These are phyloP conservation scores for Drosophila ohnishii DNA, from an alignment of 1,140 invertebrate species.

Conservation along the genomic window DNA sequence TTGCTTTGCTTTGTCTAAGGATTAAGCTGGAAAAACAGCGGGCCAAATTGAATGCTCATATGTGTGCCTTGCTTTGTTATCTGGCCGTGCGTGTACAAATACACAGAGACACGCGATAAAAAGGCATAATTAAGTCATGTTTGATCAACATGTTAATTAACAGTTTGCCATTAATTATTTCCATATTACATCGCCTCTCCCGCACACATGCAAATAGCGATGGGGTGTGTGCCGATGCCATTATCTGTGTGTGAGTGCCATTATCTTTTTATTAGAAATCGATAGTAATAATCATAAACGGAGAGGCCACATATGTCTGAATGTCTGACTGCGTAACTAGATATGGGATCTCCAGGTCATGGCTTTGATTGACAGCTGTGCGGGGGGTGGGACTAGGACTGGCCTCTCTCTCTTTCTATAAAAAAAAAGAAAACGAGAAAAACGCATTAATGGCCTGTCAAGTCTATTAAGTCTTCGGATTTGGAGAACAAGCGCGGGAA, in stretches of 20 bases:
- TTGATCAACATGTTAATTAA: slow-evolving; percentile 81
- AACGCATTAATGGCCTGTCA: slow-evolving; percentile 43
- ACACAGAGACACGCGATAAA: slow-evolving; percentile 60
- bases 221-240: slow-evolving; percentile 11
- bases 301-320: slow-evolving; percentile 24
- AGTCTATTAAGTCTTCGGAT: slow-evolving; percentile 37
- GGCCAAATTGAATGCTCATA: slow-evolving; percentile 62
- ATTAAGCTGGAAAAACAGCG: slow-evolving; percentile 71
- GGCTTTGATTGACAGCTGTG: slow-evolving; percentile 72
- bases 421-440: background rate
- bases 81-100: slow-evolving; percentile 29
- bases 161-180: slow-evolving; percentile 79
- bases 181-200: slow-evolving; percentile 55
- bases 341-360: slow-evolving; percentile 32
- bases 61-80: slow-evolving; percentile 49
- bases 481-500: slow-evolving; percentile 7
- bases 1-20: slow-evolving; percentile 66
- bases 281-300: slow-evolving; percentile 52
- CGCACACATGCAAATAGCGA: slow-evolving; percentile 7
- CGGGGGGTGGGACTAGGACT: background rate
- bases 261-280: slow-evolving; percentile 65
- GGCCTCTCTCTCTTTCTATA: background rate
- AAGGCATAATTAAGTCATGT: slow-evolving; percentile 76
- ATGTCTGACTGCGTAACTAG: slow-evolving; percentile 28
- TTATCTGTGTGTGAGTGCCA: slow-evolving; percentile 24